A percentile compares a stretch with the other conserved stretches of the same genome.
phyloP scores from a whole-genome alignment of 2,113 vertebrate genomes.

The Eulemur rufifrons region DNA sequence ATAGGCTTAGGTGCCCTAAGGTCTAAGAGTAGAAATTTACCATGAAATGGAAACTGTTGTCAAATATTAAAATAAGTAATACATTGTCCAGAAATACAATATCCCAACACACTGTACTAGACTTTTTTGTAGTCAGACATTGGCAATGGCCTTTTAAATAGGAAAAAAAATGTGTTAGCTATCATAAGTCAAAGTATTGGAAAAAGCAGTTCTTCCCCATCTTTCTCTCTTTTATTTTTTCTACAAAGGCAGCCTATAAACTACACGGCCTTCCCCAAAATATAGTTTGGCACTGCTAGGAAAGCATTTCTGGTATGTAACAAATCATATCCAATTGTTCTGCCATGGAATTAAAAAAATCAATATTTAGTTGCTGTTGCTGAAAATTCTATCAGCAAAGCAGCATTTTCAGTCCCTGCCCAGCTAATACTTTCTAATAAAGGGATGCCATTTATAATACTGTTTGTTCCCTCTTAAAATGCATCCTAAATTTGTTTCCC shows the following conservation, averaged over 20 bases:
- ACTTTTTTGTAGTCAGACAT: constrained; percentile 27
- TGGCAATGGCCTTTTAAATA: constrained; percentile 42
- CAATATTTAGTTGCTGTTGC: background rate
- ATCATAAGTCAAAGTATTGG: constrained; percentile 26
- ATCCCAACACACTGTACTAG: background rate
- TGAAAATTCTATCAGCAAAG: constrained; percentile 19
- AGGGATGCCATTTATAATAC: background rate
- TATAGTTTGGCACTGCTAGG: background rate
- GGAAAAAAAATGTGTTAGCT: background rate
- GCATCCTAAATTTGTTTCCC: background rate
- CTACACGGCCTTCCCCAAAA: background rate
- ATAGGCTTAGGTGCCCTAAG: background rate
- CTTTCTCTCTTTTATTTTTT: background rate
- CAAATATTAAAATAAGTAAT: constrained; percentile 38
- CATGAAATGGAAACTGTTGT: background rate
- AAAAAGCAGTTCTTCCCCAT: background rate
- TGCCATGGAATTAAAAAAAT: constrained; percentile 3
- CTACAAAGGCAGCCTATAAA: constrained; percentile 26
- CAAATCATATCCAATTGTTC: background rate
- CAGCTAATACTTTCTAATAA: constrained; percentile 5
- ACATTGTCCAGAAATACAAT: constrained; percentile 18
- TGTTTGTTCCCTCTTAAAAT: background rate
- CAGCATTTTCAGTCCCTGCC: background rate
- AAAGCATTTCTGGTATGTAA: background rate
- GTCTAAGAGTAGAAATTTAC: background rate